phyloP scores from a whole-genome alignment of 2,113 vertebrate genomes.

The Lucifuga dentata region DNA sequence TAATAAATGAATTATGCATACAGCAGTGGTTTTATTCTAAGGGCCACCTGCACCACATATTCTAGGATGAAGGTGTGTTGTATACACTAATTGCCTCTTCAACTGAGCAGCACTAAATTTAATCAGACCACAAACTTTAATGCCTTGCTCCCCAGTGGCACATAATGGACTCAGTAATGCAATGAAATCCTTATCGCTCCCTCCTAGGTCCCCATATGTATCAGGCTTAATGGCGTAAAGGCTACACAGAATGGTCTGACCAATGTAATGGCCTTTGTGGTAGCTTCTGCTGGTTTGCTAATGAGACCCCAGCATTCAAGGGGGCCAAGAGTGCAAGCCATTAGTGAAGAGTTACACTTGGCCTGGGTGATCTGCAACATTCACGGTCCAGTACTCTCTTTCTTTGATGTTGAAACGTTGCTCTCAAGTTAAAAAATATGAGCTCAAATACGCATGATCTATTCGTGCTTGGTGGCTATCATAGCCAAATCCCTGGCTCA shows the following conservation, averaged over 20 bases:
- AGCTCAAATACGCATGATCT: slow-evolving; percentile 25
- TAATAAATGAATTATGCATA: slow-evolving; percentile 69
- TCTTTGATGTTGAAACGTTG: slow-evolving; percentile 29
- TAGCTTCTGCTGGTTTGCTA: slow-evolving; percentile 73
- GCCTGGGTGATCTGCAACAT: slow-evolving; percentile 54
- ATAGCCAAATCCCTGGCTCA: neutral
- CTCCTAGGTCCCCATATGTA: slow-evolving; percentile 70
- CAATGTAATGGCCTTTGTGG: slow-evolving; percentile 73
- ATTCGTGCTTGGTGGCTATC: slow-evolving; percentile 20
- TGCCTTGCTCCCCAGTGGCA: slow-evolving; percentile 67
- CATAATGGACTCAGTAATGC: slow-evolving; percentile 79
- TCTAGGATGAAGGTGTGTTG: slow-evolving; percentile 55
- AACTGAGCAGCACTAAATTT: slow-evolving; percentile 75
- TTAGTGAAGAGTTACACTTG: slow-evolving; percentile 67
- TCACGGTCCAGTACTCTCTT: slow-evolving; percentile 48
- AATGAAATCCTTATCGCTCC: slow-evolving; percentile 79
- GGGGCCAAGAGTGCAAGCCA: slow-evolving; percentile 57
- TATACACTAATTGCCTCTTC: slow-evolving; percentile 78
- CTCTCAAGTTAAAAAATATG: slow-evolving; percentile 29
- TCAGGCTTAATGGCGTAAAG: slow-evolving; percentile 74
- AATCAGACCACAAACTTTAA: slow-evolving; percentile 82
- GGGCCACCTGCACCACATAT: slow-evolving; percentile 65
- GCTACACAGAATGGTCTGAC: slow-evolving; percentile 54
- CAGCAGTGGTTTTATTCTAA: slow-evolving; percentile 60
- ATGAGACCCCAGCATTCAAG: slow-evolving; percentile 71